Evolutionary conservation across 2,113 vertebrate species (phyloP), one percentile per base, ranked within the genome.

Genomic region (Isurus oxyrinchus): DNA sequence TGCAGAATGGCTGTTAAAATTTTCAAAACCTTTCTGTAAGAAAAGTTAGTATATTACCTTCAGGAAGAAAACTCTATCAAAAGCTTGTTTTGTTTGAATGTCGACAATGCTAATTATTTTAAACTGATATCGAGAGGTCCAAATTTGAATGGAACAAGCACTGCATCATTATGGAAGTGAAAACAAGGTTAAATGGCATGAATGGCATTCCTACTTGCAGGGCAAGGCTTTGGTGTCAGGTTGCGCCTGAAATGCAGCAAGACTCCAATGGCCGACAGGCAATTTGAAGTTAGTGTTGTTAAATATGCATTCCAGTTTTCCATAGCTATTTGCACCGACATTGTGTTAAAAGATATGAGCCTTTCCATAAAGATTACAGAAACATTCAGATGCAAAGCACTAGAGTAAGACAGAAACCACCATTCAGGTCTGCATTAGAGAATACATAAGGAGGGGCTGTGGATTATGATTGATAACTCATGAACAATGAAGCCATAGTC

Each of bases 131-230:
- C 5, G 13, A 72, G 27, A 27, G 49, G 27, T 53, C 13, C 94
- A 69, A 72, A 21, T 95, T 25, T 95, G 94, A 95, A 55, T 72
- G 25, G 40, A 35, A 55, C 13, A 95, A 72, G 35, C 66, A 53
- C 94, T 95, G 66, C 63, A 49, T 72, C 94, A 95, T 72, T 76
- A 95, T 72, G 40, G 94, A 95, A 95, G 67, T 72, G 66, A 8
- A 95, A 31, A 95, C 3, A 49, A 44, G n/a, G 6, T 3, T 4
- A 95, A 72, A 95, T 49, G 13, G 44, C 27, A n/a, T 35, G 66
- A 95, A 69, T 95, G 94, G 67, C 67, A 72, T 95, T 53, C 94
- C 44, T 25, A 25, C 7, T 94, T 61, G 23, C 67, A 95, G 40
- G 66, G 53, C 66, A 95, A 69, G 67, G 23, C 55, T 55, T 16